Percentiles rank a stretch among this genome's conserved stretches.
Conservation (phyloP, 2,888 invertebrate genomes). For the Fragum fragum region DNA sequence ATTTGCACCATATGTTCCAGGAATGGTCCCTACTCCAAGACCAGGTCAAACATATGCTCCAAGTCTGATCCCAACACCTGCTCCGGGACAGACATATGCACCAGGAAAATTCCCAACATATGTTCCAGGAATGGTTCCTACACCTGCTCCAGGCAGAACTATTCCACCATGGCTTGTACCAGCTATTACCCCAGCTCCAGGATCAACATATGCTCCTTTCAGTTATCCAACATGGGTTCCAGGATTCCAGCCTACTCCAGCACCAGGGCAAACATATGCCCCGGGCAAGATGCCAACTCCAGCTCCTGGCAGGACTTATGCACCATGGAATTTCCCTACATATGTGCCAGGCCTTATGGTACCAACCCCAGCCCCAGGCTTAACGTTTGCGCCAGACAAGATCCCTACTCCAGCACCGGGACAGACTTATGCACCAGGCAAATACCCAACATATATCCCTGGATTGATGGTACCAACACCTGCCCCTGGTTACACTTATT, state of each 20-base stretch:
- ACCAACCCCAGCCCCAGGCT: conserved; percentile 69
- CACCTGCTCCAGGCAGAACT: conserved; percentile 59
- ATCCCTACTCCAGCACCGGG: conserved; percentile 67
- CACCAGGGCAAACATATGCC: conserved; percentile 66
- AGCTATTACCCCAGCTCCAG: conserved; percentile 55
- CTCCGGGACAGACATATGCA: conserved; percentile 63
- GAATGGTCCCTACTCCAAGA: conserved; percentile 64
- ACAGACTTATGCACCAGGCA: conserved; percentile 59
- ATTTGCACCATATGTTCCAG: conserved; percentile 60
- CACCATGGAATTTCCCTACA: conserved; percentile 65
- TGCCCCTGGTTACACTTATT: conserved; percentile 56
- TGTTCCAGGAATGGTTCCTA: conserved; percentile 62
- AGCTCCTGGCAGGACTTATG: conserved; percentile 67
- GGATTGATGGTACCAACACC: conserved; percentile 66
- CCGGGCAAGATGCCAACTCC: conserved; percentile 66
- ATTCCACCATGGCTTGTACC: conserved; percentile 54
- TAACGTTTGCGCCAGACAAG: conserved; percentile 65
- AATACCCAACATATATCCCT: conserved; percentile 65
- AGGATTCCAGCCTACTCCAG: conserved; percentile 64
- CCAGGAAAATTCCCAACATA: conserved; percentile 65
- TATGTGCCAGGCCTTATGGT: conserved; percentile 66
- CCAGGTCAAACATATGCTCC: conserved; percentile 65
- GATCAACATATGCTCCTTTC: conserved; percentile 58
- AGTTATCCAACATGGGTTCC: conserved; percentile 53
- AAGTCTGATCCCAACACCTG: conserved; percentile 58